phyloP scores from a whole-genome alignment of 2,113 vertebrate genomes.

The Hiodon alosoides region DNA sequence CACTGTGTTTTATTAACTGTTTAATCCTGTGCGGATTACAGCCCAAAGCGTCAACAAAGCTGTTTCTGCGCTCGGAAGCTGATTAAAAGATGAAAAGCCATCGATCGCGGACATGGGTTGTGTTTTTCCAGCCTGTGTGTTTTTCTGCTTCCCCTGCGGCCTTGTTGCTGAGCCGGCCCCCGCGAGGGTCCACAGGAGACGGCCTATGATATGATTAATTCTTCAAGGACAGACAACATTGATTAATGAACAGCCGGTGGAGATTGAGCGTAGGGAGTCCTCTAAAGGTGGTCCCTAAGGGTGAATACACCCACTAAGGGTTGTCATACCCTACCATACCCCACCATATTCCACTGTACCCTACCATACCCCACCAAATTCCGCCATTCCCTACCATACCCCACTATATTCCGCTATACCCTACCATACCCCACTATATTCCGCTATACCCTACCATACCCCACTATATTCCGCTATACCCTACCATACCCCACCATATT shows the following conservation, averaged over 20 bases:
- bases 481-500: too few species aligned
- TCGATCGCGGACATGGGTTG: conserved; percentile 31
- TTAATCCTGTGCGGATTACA: conserved; percentile 39
- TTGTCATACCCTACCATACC: too few species aligned
- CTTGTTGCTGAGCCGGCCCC: neutral
- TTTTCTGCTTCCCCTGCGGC: conserved; percentile 34
- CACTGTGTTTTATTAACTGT: conserved; percentile 31
- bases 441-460: too few species aligned
- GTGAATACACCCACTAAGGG: too few species aligned
- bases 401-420: too few species aligned
- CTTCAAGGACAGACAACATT: conserved; percentile 53
- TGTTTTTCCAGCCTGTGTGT: conserved; percentile 24
- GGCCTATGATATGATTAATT: conserved; percentile 48
- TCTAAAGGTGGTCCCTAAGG: too few species aligned
- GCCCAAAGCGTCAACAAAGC: conserved; percentile 24
- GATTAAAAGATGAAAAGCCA: conserved; percentile 53
- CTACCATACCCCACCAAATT: too few species aligned
- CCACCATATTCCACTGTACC: too few species aligned
- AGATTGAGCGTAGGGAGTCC: conserved; percentile 22
- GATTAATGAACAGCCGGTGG: conserved; percentile 51
- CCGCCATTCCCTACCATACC: too few species aligned
- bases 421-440: too few species aligned
- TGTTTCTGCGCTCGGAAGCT: conserved; percentile 34
- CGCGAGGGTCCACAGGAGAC: neutral
- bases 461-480: too few species aligned